A percentile compares a stretch with the other conserved stretches of the same genome.
phyloP scores from a whole-genome alignment of 1,140 invertebrate genomes.

The Condylostylus longicornis region DNA sequence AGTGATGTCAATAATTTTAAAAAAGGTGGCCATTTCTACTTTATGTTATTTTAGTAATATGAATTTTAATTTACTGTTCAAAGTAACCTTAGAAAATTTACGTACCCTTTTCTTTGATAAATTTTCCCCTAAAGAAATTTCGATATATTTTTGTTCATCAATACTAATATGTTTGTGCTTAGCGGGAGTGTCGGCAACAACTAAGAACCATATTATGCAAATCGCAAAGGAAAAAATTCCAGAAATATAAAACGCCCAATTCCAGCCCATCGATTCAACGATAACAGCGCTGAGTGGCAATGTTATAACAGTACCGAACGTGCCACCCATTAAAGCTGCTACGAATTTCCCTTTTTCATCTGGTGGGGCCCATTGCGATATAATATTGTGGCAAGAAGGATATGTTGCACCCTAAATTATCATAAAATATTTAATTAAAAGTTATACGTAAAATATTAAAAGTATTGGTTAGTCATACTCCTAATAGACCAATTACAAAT shows the following conservation, averaged over 20 bases:
- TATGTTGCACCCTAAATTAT: conserved; percentile 48
- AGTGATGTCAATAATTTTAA: conserved; percentile 42
- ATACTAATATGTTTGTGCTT: conserved; percentile 58
- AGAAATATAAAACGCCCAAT: conserved; percentile 54
- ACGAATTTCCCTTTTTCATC: conserved; percentile 61
- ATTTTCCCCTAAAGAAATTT: conserved; percentile 38
- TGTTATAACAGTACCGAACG: conserved; percentile 61
- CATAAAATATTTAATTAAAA: conserved; percentile 1
- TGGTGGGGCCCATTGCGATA: conserved; percentile 60
- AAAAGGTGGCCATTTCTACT: conserved; percentile 40
- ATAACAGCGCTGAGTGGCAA: conserved; percentile 51
- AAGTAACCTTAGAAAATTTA: neutral
- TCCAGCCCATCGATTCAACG: conserved; percentile 51
- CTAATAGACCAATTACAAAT: conserved; percentile 49
- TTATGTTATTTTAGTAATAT: conserved; percentile 9
- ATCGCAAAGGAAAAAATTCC: conserved; percentile 47
- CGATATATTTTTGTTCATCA: conserved; percentile 61
- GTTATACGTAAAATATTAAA: neutral
- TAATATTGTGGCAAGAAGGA: conserved; percentile 52
- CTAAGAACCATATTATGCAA: conserved; percentile 43
- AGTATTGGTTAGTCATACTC: conserved; percentile 30
- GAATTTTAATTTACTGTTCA: neutral
- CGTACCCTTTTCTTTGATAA: conserved; percentile 22
- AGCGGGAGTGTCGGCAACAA: conserved; percentile 55
- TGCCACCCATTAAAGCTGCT: conserved; percentile 55